Conservation (phyloP, 1,140 invertebrate species). For the Diachasmimorpha longicaudata region DNA sequence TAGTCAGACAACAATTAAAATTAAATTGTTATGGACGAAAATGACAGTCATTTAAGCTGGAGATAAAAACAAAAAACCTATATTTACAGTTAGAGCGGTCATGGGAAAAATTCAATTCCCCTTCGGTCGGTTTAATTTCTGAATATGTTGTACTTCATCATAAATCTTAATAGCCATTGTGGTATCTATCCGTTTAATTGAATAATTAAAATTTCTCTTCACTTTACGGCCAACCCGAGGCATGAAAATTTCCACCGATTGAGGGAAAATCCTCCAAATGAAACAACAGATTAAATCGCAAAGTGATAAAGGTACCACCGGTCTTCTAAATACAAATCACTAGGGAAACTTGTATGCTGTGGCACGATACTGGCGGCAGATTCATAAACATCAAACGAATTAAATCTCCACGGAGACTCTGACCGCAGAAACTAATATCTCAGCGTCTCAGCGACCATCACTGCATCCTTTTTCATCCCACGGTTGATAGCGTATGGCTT, state of each 20-base stretch:
- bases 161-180: not conserved
- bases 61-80: too few species aligned
- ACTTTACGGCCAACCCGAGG: not conserved
- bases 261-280: not conserved
- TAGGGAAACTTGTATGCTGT: conserved; percentile 35
- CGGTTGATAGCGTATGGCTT: conserved; percentile 1
- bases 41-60: too few species aligned
- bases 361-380: conserved; percentile 48
- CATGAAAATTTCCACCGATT: not conserved
- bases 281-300: conserved; percentile 27
- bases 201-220: not conserved
- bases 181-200: not conserved
- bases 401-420: conserved; percentile 61
- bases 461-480: conserved; percentile 13
- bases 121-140: not conserved
- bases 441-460: conserved; percentile 46
- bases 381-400: conserved; percentile 65
- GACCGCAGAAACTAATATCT: conserved; percentile 66
- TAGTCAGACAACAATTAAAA: too few species aligned
- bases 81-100: not conserved
- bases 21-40: too few species aligned
- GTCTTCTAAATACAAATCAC: conserved; percentile 11
- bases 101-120: not conserved
- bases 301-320: conserved; percentile 1
- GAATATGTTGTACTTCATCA: not conserved